Evolutionary conservation across 2,888 invertebrate species (phyloP), one percentile per base, ranked within the genome.

Genomic region (Ectemnius continuus): DNA sequence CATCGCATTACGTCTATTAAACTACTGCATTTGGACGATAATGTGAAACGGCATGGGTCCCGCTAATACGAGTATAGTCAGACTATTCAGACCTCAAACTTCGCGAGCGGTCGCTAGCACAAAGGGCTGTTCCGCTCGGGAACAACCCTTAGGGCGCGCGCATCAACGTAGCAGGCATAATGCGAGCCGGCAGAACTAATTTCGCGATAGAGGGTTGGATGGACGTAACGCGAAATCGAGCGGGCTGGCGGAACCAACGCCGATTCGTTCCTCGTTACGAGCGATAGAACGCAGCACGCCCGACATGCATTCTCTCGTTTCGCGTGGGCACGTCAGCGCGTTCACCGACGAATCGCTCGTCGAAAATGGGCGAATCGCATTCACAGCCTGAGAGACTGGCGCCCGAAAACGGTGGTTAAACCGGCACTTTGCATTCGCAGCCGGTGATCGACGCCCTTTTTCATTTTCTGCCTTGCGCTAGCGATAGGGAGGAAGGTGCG

Each of bases 391-490:
- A 61, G 45, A 45, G 61, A 36, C 8, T 20, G 11, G 14, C 61
- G 58, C 45, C 73, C 16, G 59, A 26, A 48, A 64, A 57, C 13
- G 16, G 18, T 23, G n/a, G 56, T 36, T 64, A 18, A 3, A 11
- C 18, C 28, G 16, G n/a, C 36, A 56, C 28, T 61, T 72, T 61
- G 64, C 26, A 68, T 73, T 66, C 66, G 20, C 23, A 14, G 47
- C 14, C 46, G 57, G 14, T 5, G 59, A 16, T 23, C 18, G 47
- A 14, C 18, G 52, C 63, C 16, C 67, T 68, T 69, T 67, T 70
- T 68, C 74, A 64, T 76, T 78, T 80, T 67, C 71, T 65, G 73
- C n/a, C n/a, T 16, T 13, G 0, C 52, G 1, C 52, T 52, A 4
- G 6, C 5, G 0, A 52, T 14, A 14, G 52, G 52, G n/a, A 14